These are phyloP conservation scores for Drosophila bifasciata DNA, from an alignment of 1,140 invertebrate genomes.

Conservation along the genomic window DNA sequence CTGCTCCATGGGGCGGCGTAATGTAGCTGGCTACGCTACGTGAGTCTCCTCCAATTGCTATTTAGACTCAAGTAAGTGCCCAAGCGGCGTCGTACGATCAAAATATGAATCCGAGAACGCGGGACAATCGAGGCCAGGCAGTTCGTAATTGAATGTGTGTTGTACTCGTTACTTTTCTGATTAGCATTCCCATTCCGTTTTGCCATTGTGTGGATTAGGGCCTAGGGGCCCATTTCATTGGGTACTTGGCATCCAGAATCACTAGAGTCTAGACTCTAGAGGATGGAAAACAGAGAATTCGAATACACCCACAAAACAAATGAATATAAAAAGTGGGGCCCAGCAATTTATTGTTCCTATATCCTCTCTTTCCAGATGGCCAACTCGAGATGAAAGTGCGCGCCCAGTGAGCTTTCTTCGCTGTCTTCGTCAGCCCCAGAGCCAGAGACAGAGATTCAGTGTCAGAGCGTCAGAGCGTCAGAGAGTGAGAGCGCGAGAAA, in stretches of 20 bases:
- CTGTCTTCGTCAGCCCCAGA: neutral
- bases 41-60: conserved; percentile 30
- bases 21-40: conserved; percentile 5
- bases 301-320: too few species aligned
- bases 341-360: too few species aligned
- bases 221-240: neutral
- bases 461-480: neutral
- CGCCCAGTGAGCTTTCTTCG: conserved; percentile 32
- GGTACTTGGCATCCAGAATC: neutral
- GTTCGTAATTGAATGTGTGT: conserved; percentile 29
- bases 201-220: conserved; percentile 17
- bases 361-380: conserved; percentile 48
- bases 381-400: conserved; percentile 34
- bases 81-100: conserved; percentile 20
- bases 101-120: conserved; percentile 20
- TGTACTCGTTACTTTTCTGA: conserved; percentile 43
- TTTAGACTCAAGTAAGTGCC: conserved; percentile 50
- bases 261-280: too few species aligned
- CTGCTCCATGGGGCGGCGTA: conserved; percentile 4
- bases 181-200: conserved; percentile 42
- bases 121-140: neutral
- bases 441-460: neutral
- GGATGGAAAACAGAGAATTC: neutral
- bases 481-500: conserved; percentile 1
- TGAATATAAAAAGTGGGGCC: neutral